Base-by-base conservation (phyloP, 2,113 vertebrate species). In the Castor canadensis region DNA sequence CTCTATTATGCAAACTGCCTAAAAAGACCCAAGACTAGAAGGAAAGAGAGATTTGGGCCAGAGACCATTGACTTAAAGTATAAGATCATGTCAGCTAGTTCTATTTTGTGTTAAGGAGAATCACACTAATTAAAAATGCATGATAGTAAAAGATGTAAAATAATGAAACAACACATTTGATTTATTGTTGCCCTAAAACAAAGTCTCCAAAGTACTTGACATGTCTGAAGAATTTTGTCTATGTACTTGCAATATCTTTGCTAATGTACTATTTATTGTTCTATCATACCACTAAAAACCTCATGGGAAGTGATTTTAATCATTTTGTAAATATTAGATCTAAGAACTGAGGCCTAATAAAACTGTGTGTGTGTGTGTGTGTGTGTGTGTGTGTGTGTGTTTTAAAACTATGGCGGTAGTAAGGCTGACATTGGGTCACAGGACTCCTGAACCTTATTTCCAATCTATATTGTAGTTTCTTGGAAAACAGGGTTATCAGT, bases 241-340 rank as follows among this genome's bases (percentile, higher is more conserved):
- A 92, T 89, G 6, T 43, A 90, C 26, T 54, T 93, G 10, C 26
- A 95, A 47, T 69, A 54, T 28, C 77, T 85, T 83, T 87, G 24
- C 69, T 96, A 88, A 84, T 69, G 26, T 52, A 64, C 43, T 93
- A 88, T 88, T 95, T 90, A 83, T 72, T 94, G 9, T 82, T 56
- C 6, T 28, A 62, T 24, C 22, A 45, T 54, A 73, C 9, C 52
- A 85, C 38, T 73, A 71, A 86, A 77, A 90, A 3, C 47, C 67
- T 95, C 38, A 30, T 52, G 73, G 58, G 24, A 87, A 93, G 10
- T 2, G 0, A 82, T 69, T 85, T 85, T 62, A 95, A 16, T 40
- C n/a, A 75, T 92, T 92, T 76, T 69, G 5, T 69, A 91, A 91
- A 93, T 92, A 66, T 45, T 60, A 95, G 35, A 49, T 19, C 32